These are phyloP conservation scores for Umimayanthus chanpuru DNA, from an alignment of 92 coral and sea anemone species.

Conservation along the genomic window DNA sequence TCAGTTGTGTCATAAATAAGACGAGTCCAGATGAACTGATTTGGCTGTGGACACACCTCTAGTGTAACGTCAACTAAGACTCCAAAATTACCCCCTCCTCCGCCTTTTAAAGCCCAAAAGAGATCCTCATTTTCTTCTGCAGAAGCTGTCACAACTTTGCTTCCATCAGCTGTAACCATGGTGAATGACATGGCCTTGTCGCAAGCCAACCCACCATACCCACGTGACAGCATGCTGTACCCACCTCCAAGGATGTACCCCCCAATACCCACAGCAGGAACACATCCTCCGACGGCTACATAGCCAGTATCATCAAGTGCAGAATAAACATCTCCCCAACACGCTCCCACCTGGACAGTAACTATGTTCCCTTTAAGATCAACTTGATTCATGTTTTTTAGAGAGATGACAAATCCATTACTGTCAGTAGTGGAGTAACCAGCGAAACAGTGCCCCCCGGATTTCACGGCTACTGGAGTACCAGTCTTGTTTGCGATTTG, in stretches of 20 bases:
- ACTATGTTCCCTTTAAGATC: too few species aligned
- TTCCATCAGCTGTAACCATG: slow-evolving; percentile 85
- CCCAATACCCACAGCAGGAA: slow-evolving; percentile 84
- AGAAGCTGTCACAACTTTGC: slow-evolving; percentile 61
- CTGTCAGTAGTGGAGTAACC: slow-evolving; percentile 84
- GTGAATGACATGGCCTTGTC: slow-evolving; percentile 77
- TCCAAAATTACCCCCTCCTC: slow-evolving; percentile 89
- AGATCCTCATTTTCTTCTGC: slow-evolving; percentile 67
- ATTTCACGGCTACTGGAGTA: slow-evolving; percentile 72
- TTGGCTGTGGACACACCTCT: slow-evolving; percentile 67
- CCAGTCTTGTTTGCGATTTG: slow-evolving; percentile 57
- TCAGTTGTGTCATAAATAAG: slow-evolving; percentile 62
- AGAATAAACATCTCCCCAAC: slow-evolving; percentile 82
- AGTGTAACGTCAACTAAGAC: slow-evolving; percentile 74
- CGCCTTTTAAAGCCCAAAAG: slow-evolving; percentile 90
- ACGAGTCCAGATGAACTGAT: slow-evolving; percentile 74
- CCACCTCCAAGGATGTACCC: slow-evolving; percentile 92
- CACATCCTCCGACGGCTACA: slow-evolving; percentile 90
- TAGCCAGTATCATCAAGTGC: slow-evolving; percentile 61
- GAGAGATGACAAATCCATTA: slow-evolving; percentile 82
- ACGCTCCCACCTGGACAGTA: slow-evolving; percentile 45
- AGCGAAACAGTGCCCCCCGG: slow-evolving; percentile 87
- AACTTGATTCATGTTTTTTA: slow-evolving; percentile 56
- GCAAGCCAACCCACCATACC: slow-evolving; percentile 77
- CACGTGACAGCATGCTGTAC: slow-evolving; percentile 91